A percentile compares a stretch with the other conserved stretches of the same genome.
Conservation (phyloP, 2,888 invertebrate species). For the Boloria euphrosyne region DNA sequence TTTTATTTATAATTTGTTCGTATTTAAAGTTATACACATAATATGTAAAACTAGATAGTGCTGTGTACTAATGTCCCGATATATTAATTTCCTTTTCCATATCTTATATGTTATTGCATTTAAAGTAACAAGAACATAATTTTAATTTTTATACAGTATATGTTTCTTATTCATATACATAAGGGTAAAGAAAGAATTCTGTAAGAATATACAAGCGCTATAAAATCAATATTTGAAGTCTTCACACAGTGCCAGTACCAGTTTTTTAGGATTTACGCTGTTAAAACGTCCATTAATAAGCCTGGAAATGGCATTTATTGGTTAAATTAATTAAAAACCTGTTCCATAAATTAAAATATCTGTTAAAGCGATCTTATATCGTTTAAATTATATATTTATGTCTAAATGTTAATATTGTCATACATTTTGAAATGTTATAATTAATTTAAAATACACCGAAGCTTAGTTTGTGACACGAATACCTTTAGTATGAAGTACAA, state of each 20-base stretch:
- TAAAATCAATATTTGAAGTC: constrained; percentile 2
- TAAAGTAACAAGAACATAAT: no score
- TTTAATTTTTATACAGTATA: no score
- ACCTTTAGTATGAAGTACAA: no score
- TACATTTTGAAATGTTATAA: not conserved
- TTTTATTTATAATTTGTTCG: no score
- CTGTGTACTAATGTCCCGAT: no score
- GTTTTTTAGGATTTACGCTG: constrained; percentile 4
- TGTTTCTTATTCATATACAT: no score
- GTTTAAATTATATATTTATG: constrained; percentile 1
- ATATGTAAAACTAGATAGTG: no score
- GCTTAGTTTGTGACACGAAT: no score
- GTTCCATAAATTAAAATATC: constrained; percentile 19
- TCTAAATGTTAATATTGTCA: not conserved
- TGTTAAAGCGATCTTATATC: not conserved
- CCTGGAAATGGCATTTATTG: constrained; percentile 5
- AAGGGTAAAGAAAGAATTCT: not conserved
- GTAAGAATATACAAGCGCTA: not conserved
- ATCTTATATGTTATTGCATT: no score
- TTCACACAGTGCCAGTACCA: constrained; percentile 5
- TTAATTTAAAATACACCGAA: no score
- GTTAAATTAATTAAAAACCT: constrained; percentile 22
- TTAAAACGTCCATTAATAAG: constrained; percentile 7
- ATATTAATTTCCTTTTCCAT: no score
- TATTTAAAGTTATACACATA: no score